Evolutionary conservation across 2,888 invertebrate genomes (phyloP), one percentile per base, ranked within the genome.

Genomic region (Plemyria rubiginata): DNA sequence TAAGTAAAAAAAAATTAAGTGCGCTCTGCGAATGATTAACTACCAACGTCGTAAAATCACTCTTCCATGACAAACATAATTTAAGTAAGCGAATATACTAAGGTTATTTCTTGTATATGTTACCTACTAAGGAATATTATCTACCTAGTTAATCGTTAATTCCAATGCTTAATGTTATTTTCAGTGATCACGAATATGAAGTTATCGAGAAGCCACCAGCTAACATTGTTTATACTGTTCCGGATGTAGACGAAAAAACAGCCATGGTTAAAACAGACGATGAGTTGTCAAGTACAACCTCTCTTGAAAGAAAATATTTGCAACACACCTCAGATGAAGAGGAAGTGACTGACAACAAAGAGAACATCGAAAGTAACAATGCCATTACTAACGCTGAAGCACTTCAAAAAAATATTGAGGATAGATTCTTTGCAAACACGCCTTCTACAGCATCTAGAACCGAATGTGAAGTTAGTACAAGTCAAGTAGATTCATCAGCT

Each of bases 111-210:
- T 45, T 45, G 9, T 15, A 43, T 15, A 15, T 40, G 12, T 3
- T 2, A 22, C 22, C 22, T 22, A n/a, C 12, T 6, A 13, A 43
- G n/a, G 43, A 7, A 43, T 2, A 7, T 43, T 32, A 32, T 15
- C 8, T 11, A 15, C 4, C 9, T 45, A 60, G 46, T 66, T n/a
- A 41, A 60, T 49, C 65, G 62, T 4, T 50, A 43, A 54, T 38
- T 15, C n/a, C 13, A 57, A 58, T n/a, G 16, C 51, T 70, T 40
- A 48, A 70, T 71, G 70, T 68, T 81, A 74, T 74, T 95, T 95
- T 76, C 94, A 98, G 97, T 94, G 97, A 97, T 94, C 97, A 98
- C 95, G 97, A 97, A 91, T 98, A 98, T 93, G 98, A 98, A 94
- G 96, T 97, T 75, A 96, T 98, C 86, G 96, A 96, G 83, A 95